phyloP scores from a whole-genome alignment of 2,797 vertebrate genomes.

The Acanthurus lineatus region DNA sequence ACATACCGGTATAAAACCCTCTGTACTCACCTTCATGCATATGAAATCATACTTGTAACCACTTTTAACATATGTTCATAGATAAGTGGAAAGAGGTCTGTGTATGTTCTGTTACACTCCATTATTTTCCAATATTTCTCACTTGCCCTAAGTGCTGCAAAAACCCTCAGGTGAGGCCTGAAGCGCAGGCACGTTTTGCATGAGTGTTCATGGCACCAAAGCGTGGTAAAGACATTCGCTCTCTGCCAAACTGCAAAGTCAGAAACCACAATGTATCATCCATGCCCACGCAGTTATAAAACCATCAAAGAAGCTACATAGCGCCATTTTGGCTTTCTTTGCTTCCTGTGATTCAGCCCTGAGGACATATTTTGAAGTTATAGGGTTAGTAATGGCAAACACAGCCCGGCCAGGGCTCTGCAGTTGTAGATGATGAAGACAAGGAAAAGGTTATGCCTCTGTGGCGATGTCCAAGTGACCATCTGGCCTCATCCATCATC shows the following conservation, averaged over 20 bases:
- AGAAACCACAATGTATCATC: conserved; percentile 23
- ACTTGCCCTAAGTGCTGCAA: conserved; percentile 5
- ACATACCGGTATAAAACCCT: conserved; percentile 32
- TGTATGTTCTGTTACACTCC: conserved; percentile 20
- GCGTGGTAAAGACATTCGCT: conserved; percentile 26
- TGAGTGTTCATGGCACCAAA: conserved; percentile 26
- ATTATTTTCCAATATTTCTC: conserved; percentile 31
- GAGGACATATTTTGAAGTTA: conserved; percentile 53
- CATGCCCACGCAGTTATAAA: conserved; percentile 18
- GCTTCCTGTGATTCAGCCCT: conserved; percentile 55
- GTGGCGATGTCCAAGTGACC: conserved; percentile 72
- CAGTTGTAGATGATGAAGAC: conserved; percentile 73
- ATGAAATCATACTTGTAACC: conserved; percentile 21
- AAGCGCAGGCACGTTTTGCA: conserved; percentile 23
- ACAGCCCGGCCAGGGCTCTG: conserved; percentile 39
- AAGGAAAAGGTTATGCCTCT: conserved; percentile 69
- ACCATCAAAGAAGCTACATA: conserved; percentile 18
- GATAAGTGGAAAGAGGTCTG: conserved; percentile 47
- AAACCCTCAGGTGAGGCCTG: conserved; percentile 33
- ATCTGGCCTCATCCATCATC: conserved; percentile 75
- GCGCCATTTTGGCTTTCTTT: conserved; percentile 36
- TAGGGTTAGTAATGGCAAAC: conserved; percentile 69
- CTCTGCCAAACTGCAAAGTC: conserved; percentile 7
- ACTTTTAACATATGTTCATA: conserved; percentile 30
- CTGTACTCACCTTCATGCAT: conserved; percentile 36